phyloP scores from a whole-genome alignment of 2,888 invertebrate species.

The Melinopterus prodromus region DNA sequence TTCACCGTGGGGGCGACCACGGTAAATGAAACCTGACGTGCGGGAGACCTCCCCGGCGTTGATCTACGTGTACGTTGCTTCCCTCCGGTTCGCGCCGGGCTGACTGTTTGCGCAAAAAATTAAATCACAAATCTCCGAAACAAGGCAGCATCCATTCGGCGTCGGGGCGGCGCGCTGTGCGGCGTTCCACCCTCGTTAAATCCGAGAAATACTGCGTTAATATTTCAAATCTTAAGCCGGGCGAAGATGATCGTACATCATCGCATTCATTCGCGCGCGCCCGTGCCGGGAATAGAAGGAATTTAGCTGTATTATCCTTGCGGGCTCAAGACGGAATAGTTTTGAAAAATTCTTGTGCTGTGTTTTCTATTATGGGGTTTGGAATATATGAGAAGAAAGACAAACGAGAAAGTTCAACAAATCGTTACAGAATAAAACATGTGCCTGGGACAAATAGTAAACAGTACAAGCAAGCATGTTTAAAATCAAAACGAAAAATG shows the following conservation, averaged over 20 bases:
- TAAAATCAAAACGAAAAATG: too few species aligned
- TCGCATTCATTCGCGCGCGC: background rate
- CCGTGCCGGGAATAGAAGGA: too few species aligned
- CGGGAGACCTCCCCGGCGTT: slow-evolving; percentile 36
- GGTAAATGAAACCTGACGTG: slow-evolving; percentile 52
- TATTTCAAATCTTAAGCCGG: slow-evolving; percentile 47
- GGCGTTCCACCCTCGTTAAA: slow-evolving; percentile 42
- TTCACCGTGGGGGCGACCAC: slow-evolving; percentile 40
- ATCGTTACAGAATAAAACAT: too few species aligned
- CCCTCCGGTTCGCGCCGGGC: slow-evolving; percentile 44
- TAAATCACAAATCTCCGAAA: slow-evolving; percentile 57
- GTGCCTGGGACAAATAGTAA: too few species aligned
- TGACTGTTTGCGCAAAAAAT: slow-evolving; percentile 48
- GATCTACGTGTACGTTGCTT: background rate
- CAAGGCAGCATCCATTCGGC: slow-evolving; percentile 47
- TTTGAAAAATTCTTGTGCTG: background rate
- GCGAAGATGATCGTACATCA: background rate
- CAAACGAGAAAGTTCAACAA: too few species aligned
- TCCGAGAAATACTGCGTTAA: slow-evolving; percentile 54
- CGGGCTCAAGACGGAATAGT: background rate
- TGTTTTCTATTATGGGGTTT: too few species aligned
- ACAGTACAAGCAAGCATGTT: too few species aligned
- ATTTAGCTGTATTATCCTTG: background rate
- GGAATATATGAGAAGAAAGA: too few species aligned
- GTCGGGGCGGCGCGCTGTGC: slow-evolving; percentile 36